phyloP scores from a whole-genome alignment of 2,113 vertebrate species.

The Chamaetylas fuelleborni region DNA sequence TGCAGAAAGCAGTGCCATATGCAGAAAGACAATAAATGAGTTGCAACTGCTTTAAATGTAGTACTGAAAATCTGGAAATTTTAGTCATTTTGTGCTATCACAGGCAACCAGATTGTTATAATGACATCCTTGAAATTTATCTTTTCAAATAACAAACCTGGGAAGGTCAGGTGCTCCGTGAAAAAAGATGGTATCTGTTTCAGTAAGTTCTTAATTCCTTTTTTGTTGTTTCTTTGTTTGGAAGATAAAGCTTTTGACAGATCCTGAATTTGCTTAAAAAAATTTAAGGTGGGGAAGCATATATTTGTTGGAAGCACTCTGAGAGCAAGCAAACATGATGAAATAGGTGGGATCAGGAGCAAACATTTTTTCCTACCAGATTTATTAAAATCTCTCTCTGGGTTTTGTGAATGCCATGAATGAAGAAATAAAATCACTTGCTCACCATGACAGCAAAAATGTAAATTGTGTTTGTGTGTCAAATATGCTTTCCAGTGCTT shows the following conservation, averaged over 20 bases:
- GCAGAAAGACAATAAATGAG: background rate
- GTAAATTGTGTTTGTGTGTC: accelerated
- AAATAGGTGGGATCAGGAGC: background rate
- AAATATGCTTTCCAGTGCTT: background rate
- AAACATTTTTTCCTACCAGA: accelerated
- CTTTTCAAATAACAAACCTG: background rate
- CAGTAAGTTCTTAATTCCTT: background rate
- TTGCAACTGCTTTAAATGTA: background rate
- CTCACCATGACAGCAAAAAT: background rate
- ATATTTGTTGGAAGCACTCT: background rate
- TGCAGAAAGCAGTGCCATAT: background rate
- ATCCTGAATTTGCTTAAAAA: background rate
- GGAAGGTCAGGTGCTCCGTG: background rate
- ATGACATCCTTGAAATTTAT: background rate
- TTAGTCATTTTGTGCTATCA: background rate
- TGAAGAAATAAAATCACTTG: background rate
- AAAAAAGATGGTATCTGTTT: background rate
- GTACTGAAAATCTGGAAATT: background rate
- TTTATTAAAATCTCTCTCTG: background rate
- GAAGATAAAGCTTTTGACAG: background rate
- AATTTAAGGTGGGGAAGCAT: background rate
- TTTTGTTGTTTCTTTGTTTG: background rate
- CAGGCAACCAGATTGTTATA: background rate
- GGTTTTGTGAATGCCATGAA: background rate
- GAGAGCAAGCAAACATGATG: background rate